A percentile compares a stretch with the other conserved stretches of the same genome.
These are phyloP conservation scores for Lycaena phlaeas DNA, from an alignment of 2,888 invertebrate genomes.

Conservation along the genomic window DNA sequence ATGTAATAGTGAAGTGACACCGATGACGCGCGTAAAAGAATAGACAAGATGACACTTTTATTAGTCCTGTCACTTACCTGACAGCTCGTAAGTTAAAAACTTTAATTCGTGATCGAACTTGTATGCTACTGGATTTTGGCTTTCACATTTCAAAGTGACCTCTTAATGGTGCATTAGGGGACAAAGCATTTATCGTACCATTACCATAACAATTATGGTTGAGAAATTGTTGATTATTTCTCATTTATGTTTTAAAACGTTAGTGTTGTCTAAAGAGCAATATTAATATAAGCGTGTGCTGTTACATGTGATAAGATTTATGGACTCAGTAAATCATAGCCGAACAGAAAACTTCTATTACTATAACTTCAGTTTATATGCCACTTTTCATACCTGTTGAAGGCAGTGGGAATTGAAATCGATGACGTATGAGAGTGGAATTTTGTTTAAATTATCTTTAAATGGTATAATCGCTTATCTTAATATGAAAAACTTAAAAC, in stretches of 20 bases:
- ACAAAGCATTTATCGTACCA: constrained; percentile 13
- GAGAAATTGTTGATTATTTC: constrained; percentile 1
- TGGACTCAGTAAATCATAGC: too few relatives aligned
- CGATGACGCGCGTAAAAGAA: constrained; percentile 44
- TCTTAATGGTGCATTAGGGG: constrained; percentile 18
- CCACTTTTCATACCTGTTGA: too few relatives aligned
- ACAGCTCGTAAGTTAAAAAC: constrained; percentile 53
- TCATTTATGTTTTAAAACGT: background rate
- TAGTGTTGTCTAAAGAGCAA: background rate
- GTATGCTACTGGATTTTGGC: constrained; percentile 52
- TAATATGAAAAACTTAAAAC: too few relatives aligned
- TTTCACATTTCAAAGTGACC: constrained; percentile 42
- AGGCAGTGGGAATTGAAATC: too few relatives aligned
- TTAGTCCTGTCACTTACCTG: constrained; percentile 48
- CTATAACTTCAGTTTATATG: too few relatives aligned
- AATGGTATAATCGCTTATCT: too few relatives aligned
- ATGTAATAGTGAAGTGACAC: constrained; percentile 59
- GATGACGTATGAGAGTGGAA: too few relatives aligned
- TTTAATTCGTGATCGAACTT: constrained; percentile 68
- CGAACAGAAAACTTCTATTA: too few relatives aligned
- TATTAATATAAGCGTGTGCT: too few relatives aligned
- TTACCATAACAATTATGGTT: constrained; percentile 7
- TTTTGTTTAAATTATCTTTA: too few relatives aligned
- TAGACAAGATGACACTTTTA: constrained; percentile 64
- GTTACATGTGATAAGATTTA: too few relatives aligned